These are phyloP conservation scores for Anas platyrhynchos DNA, from an alignment of 2,113 vertebrate genomes.

Conservation along the genomic window DNA sequence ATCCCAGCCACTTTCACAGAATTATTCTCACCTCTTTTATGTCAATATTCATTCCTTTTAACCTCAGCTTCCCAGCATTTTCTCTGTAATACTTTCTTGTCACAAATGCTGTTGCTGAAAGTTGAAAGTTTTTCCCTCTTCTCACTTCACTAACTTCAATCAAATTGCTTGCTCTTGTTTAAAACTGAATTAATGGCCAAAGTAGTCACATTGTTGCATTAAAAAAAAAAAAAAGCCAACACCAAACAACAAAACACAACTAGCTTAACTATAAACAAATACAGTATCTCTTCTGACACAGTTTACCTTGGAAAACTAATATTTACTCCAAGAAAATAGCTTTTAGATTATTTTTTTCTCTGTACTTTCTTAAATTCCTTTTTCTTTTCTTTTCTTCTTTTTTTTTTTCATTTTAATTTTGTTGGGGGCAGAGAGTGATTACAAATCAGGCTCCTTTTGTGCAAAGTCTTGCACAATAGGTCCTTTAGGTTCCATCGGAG, in stretches of 20 bases:
- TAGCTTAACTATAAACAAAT: not conserved
- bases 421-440: not conserved
- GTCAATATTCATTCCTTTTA: not conserved
- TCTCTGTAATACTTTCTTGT: not conserved
- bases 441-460: not conserved
- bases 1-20: not conserved
- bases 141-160: not conserved
- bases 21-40: not conserved
- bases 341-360: not conserved
- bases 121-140: not conserved
- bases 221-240: not conserved
- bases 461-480: not conserved
- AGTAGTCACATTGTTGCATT: not conserved
- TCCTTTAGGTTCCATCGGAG: constrained; percentile 10
- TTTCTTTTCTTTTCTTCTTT: not conserved
- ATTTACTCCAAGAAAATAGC: not conserved
- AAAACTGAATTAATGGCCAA: not conserved
- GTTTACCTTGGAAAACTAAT: not conserved
- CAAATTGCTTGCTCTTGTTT: not conserved
- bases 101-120: not conserved
- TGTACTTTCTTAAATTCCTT: not conserved
- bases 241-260: no score
- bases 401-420: not conserved
- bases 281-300: not conserved
- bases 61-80: not conserved